phyloP scores from a whole-genome alignment of 2,797 vertebrate species.

The Gouania willdenowi region DNA sequence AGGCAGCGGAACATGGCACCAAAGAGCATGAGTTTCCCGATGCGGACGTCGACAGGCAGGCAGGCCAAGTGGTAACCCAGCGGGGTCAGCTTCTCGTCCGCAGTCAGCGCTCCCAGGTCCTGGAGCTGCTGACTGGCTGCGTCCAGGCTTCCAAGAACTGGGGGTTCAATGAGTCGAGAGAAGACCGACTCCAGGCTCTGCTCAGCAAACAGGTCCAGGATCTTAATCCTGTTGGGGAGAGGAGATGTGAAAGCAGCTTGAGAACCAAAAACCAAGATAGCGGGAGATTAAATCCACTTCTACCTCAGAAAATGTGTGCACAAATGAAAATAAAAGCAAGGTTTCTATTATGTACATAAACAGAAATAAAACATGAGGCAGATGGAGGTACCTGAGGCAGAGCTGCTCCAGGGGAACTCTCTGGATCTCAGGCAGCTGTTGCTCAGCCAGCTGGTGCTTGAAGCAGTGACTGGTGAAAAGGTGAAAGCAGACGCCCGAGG shows the following conservation, averaged over 20 bases:
- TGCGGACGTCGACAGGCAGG: conserved; percentile 94
- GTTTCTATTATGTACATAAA: neutral
- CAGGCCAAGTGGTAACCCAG: conserved; percentile 96
- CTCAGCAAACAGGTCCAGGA: conserved; percentile 88
- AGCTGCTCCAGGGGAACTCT: conserved; percentile 94
- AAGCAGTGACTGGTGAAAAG: conserved; percentile 96
- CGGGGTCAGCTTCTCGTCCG: conserved; percentile 88
- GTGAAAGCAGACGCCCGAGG: conserved; percentile 94
- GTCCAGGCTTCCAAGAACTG: conserved; percentile 76
- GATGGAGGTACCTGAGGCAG: conserved; percentile 83
- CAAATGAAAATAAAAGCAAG: too few relatives aligned
- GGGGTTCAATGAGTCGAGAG: conserved; percentile 89
- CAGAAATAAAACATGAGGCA: conserved; percentile 5
- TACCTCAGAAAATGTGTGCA: too few relatives aligned
- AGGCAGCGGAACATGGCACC: conserved; percentile 97
- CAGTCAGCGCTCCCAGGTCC: conserved; percentile 88
- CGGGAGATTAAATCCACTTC: too few relatives aligned
- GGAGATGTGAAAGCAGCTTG: too few relatives aligned
- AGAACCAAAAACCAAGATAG: neutral
- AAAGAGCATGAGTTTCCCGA: conserved; percentile 96
- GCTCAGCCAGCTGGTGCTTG: conserved; percentile 83
- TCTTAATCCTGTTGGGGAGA: conserved; percentile 83
- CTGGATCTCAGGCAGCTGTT: conserved; percentile 95
- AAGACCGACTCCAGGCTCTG: conserved; percentile 84
- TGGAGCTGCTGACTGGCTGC: conserved; percentile 85